Conservation (phyloP, 2,113 vertebrate genomes). For the Microcebus jonahi region DNA sequence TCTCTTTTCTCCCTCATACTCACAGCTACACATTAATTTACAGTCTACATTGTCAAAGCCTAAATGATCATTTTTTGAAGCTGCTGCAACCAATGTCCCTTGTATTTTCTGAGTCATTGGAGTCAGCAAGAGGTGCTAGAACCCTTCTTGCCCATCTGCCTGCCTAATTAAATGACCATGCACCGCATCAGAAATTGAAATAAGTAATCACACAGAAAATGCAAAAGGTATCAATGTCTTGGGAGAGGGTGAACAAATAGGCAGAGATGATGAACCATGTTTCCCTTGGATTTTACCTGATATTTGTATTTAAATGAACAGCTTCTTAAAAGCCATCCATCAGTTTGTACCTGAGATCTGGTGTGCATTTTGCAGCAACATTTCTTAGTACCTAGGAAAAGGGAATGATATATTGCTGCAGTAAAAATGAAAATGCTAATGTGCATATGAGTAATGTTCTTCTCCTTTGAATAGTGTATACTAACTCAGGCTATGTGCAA, state of each 20-base stretch:
- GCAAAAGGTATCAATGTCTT: background rate
- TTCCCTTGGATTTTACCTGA: slow-evolving; percentile 19
- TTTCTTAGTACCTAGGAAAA: slow-evolving; percentile 35
- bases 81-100: background rate
- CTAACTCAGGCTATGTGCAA: slow-evolving; percentile 37
- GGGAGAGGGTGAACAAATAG: background rate
- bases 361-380: slow-evolving; percentile 19
- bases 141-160: background rate
- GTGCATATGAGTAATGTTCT: slow-evolving; percentile 60
- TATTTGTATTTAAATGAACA: slow-evolving; percentile 60
- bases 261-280: background rate
- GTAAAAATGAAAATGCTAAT: slow-evolving; percentile 72
- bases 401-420: slow-evolving; percentile 33
- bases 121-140: background rate
- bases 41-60: slow-evolving; percentile 13
- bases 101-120: slow-evolving; percentile 27
- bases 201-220: slow-evolving; percentile 44
- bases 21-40: slow-evolving; percentile 53
- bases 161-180: slow-evolving; percentile 52
- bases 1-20: slow-evolving; percentile 11
- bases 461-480: slow-evolving; percentile 33
- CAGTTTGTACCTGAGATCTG: slow-evolving; percentile 37
- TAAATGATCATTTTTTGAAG: slow-evolving; percentile 54
- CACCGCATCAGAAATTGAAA: slow-evolving; percentile 22
- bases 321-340: slow-evolving; percentile 30